Evolutionary conservation across 2,113 vertebrate genomes (phyloP).

Genomic region (Synodontis membranacea): DNA sequence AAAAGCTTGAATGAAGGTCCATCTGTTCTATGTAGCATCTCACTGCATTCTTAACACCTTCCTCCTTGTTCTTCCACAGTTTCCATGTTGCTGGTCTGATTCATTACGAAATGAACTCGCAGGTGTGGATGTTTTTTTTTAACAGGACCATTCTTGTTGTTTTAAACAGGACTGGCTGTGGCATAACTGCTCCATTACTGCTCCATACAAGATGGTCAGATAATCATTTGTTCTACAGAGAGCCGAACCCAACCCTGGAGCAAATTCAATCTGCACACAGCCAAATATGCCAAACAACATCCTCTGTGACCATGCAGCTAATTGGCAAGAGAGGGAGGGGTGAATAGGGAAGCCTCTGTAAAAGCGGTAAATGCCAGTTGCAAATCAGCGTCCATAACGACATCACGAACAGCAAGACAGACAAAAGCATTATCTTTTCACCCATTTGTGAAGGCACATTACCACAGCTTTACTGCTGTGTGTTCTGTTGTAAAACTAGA

Average conservation of each 20-base stretch:
- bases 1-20: slow-evolving; percentile 48
- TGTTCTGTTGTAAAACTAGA: slow-evolving; percentile 29
- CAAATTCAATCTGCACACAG: slow-evolving; percentile 56
- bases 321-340: slow-evolving; percentile 47
- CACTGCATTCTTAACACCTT: slow-evolving; percentile 38
- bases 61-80: slow-evolving; percentile 23
- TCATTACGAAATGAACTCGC: slow-evolving; percentile 30
- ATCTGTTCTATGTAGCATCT: slow-evolving; percentile 52
- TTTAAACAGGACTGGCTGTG: slow-evolving; percentile 38
- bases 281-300: slow-evolving; percentile 54
- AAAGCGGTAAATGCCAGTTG: slow-evolving; percentile 34
- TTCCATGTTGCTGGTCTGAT: slow-evolving; percentile 25
- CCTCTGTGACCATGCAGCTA: slow-evolving; percentile 53
- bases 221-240: slow-evolving; percentile 46
- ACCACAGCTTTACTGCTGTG: slow-evolving; percentile 35
- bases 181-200: slow-evolving; percentile 48
- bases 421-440: slow-evolving; percentile 51
- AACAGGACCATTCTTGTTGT: slow-evolving; percentile 23
- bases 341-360: slow-evolving; percentile 13
- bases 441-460: slow-evolving; percentile 34
- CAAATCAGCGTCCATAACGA: slow-evolving; percentile 40
- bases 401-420: slow-evolving; percentile 39
- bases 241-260: slow-evolving; percentile 46
- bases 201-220: slow-evolving; percentile 49
- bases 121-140: slow-evolving; percentile 41